A percentile compares a stretch with the other conserved stretches of the same genome.
Evolutionary conservation across 2,888 invertebrate genomes (phyloP).

Genomic region (Lumbricus terrestris): DNA sequence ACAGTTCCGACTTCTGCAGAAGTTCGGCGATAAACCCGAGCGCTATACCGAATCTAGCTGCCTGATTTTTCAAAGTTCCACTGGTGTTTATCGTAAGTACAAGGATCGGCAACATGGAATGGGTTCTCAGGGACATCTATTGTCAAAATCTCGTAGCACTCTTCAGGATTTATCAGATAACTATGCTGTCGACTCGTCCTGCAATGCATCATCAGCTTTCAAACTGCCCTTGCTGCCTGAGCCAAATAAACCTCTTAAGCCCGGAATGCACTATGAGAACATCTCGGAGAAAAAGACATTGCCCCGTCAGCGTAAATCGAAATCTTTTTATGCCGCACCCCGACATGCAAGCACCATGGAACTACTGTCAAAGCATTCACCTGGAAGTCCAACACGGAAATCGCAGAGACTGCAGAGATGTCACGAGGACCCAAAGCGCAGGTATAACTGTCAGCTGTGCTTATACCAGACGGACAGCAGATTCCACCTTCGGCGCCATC

Average conservation of each 20-base stretch:
- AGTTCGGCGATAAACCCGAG: background rate
- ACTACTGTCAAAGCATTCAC: background rate
- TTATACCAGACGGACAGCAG: slow-evolving; percentile 35
- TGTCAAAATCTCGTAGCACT: background rate
- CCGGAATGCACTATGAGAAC: background rate
- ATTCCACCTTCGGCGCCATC: slow-evolving; percentile 33
- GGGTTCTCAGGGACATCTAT: background rate
- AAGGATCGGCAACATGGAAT: background rate
- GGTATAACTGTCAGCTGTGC: slow-evolving; percentile 32
- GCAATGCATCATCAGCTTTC: background rate
- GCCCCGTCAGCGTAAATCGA: background rate
- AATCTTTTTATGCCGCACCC: background rate
- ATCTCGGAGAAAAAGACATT: background rate
- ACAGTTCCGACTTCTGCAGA: background rate
- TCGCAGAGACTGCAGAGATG: background rate
- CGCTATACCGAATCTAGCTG: background rate
- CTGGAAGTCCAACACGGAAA: background rate
- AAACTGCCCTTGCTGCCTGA: background rate
- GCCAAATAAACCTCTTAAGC: background rate
- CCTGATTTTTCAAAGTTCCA: too few relatives aligned
- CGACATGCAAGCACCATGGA: background rate
- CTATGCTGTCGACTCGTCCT: background rate
- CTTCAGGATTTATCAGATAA: background rate
- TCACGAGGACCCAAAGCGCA: slow-evolving; percentile 6
- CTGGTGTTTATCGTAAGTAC: background rate